Percentiles rank a stretch among this genome's conserved stretches.
Conservation (phyloP, 2,113 vertebrate genomes). For the Chroicocephalus ridibundus region DNA sequence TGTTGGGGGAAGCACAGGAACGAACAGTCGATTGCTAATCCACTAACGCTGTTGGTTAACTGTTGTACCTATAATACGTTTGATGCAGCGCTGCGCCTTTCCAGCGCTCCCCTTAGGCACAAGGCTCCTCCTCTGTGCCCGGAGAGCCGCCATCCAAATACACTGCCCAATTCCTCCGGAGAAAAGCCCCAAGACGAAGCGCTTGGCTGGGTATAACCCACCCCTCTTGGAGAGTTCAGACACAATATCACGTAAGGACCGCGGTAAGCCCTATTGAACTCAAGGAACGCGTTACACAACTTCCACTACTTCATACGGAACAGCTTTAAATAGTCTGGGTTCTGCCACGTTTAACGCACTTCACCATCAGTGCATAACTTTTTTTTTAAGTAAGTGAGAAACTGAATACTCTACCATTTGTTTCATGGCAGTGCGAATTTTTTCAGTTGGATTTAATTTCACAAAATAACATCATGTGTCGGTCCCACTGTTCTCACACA, state of each 20-base stretch:
- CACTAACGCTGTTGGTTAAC: accelerated
- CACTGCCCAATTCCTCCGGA: background rate
- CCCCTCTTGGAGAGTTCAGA: background rate
- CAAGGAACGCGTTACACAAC: background rate
- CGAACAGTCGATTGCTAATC: too few relatives aligned
- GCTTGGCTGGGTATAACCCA: background rate
- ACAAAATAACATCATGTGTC: background rate
- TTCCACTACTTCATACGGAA: background rate
- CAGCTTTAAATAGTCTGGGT: background rate
- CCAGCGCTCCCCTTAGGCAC: background rate
- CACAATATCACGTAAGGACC: background rate
- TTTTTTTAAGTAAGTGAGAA: background rate
- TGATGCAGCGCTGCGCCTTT: background rate
- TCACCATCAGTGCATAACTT: background rate
- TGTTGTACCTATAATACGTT: accelerated
- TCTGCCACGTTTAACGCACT: background rate
- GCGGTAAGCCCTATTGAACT: background rate
- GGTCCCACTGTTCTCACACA: background rate
- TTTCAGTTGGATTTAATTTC: background rate
- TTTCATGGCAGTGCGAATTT: background rate
- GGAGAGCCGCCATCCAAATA: background rate
- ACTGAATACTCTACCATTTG: background rate
- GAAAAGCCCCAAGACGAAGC: background rate
- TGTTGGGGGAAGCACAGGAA: background rate
- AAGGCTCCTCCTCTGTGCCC: background rate